phyloP scores from a whole-genome alignment of 2,113 vertebrate species.

The Manacus vitellinus region DNA sequence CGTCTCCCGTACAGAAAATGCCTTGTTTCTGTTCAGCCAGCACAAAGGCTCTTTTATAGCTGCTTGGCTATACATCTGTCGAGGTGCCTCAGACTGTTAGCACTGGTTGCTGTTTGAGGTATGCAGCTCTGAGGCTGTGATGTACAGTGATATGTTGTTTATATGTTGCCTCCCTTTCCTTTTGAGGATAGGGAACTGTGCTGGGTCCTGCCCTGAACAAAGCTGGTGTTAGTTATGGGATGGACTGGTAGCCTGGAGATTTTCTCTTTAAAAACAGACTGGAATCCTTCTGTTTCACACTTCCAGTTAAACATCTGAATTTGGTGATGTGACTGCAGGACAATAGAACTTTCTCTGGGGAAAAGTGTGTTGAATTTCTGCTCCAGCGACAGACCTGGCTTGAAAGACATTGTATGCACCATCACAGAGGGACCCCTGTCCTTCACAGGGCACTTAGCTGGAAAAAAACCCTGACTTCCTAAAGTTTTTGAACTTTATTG shows the following conservation, averaged over 20 bases:
- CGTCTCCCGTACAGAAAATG: slow-evolving; percentile 48
- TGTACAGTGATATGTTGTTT: slow-evolving; percentile 42
- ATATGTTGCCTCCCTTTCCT: slow-evolving; percentile 30
- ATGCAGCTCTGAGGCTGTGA: slow-evolving; percentile 36
- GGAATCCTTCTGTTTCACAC: not conserved
- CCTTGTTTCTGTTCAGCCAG: slow-evolving; percentile 51
- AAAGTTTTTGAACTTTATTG: not conserved
- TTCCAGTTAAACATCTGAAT: not conserved
- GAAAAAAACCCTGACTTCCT: not conserved
- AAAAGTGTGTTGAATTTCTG: not conserved
- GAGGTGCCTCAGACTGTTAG: slow-evolving; percentile 49
- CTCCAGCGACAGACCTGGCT: not conserved
- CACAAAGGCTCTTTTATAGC: slow-evolving; percentile 70
- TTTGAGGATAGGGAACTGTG: slow-evolving; percentile 24
- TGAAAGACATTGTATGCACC: not conserved
- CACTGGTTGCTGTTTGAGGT: slow-evolving; percentile 35
- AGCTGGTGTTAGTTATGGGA: not conserved
- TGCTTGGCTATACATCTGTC: slow-evolving; percentile 43
- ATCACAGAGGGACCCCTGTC: not conserved
- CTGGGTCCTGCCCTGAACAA: not conserved
- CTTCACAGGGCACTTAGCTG: not conserved
- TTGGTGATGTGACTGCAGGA: not conserved
- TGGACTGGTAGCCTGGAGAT: not conserved
- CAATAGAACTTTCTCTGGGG: slow-evolving; percentile 16
- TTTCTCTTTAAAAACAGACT: not conserved